Evolutionary conservation across 2,113 vertebrate genomes (phyloP), one percentile per base, ranked within the genome.

Genomic region (Caretta caretta): DNA sequence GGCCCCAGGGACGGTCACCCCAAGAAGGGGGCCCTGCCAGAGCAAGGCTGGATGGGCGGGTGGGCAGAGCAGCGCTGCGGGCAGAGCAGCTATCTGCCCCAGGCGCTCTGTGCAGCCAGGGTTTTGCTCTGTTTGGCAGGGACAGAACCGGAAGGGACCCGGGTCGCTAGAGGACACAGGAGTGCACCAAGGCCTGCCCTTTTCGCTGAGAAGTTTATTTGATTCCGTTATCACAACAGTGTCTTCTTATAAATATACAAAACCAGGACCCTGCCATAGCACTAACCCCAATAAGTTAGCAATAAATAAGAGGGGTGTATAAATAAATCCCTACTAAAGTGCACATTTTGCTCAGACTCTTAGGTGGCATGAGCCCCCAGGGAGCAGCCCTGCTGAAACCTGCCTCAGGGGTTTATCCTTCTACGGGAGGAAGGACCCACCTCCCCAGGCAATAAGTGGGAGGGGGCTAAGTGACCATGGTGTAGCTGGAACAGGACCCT

Each of bases 211-310:
- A 46, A 12, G 42, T 96, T 96, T 95, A 94, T 96, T 96, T 0
- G 27, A 50, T 81, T 27, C 17, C 6, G 1, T 35, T 1, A 3
- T 83, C 27, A n/a, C 48, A 16, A 20, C 4, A 8, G 57, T 38
- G 2, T 4, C 4, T 93, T 53, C 17, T 11, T 79, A 90, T 88
- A 96, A 90, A 94, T 54, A 86, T 48, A 65, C n/a, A 87, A 97
- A 95, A 62, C 9, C n/a, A n/a, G 51, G 22, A 1, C 8, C 1
- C n/a, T 86, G 38, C 25, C 17, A 12, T n/a, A 19, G n/a, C 49
- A 91, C 93, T 62, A 96, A 95, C 96, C 91, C 10, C 72, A 94
- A 97, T 97, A 98, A 98, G 8, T 98, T 97, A 98, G 53, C 88
- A 97, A 98, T 97, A 98, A 98, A 98, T 97, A 97, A 69, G 11